Evolutionary conservation across 2,113 vertebrate genomes (phyloP).

Genomic region (Datnioides undecimradiatus): DNA sequence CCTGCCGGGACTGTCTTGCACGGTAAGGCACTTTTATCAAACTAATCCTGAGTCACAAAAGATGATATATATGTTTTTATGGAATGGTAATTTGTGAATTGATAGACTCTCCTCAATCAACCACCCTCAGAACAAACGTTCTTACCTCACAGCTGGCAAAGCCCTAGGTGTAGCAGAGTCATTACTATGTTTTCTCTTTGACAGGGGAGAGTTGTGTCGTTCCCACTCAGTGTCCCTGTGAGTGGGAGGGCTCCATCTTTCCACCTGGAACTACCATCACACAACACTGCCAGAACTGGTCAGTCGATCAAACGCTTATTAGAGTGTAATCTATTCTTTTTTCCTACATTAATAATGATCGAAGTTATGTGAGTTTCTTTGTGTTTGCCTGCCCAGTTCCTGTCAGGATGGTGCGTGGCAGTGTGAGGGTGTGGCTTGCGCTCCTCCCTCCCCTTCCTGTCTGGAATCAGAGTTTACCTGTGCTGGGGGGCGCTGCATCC

Average conservation of each 20-base stretch:
- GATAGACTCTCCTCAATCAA: not conserved
- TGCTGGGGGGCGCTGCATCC: slow-evolving; percentile 85
- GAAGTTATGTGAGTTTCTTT: not conserved
- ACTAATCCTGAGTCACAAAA: not conserved
- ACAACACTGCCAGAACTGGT: slow-evolving; percentile 92
- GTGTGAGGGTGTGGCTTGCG: slow-evolving; percentile 80
- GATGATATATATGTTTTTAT: not conserved
- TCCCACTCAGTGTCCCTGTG: slow-evolving; percentile 86
- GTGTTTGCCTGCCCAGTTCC: slow-evolving; percentile 78
- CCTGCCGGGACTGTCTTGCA: slow-evolving; percentile 84
- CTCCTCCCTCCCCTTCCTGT: slow-evolving; percentile 67
- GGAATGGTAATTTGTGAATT: not conserved
- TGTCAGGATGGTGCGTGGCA: slow-evolving; percentile 86
- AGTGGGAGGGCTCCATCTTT: slow-evolving; percentile 86
- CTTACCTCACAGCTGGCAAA: not conserved
- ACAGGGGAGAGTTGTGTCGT: slow-evolving; percentile 85
- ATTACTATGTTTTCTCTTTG: not conserved
- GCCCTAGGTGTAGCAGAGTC: not conserved
- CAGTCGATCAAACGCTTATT: slow-evolving; percentile 42
- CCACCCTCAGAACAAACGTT: not conserved
- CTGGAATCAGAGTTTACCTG: slow-evolving; percentile 86
- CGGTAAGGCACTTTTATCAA: slow-evolving; percentile 71
- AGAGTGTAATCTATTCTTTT: not conserved
- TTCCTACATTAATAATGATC: not conserved
- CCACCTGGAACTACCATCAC: slow-evolving; percentile 81